A percentile compares a stretch with the other conserved stretches of the same genome.
Evolutionary conservation across 2,888 invertebrate species (phyloP).

Genomic region (Cephus runcator): DNA sequence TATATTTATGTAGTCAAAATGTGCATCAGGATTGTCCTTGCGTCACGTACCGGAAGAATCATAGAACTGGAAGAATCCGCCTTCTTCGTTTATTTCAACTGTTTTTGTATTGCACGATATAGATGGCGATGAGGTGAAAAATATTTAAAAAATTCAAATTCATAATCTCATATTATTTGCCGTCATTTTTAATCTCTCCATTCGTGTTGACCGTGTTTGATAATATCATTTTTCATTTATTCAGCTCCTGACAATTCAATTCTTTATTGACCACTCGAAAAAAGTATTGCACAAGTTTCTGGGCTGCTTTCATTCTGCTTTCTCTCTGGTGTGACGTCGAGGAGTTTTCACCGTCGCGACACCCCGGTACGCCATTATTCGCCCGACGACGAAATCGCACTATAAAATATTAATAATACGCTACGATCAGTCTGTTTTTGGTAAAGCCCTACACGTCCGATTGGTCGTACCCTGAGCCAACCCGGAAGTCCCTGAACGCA

Average conservation of each 20-base stretch:
- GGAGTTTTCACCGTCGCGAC: slow-evolving; percentile 3
- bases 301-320: slow-evolving; percentile 1
- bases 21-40: neutral
- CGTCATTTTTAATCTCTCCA: neutral
- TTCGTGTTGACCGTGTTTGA: neutral
- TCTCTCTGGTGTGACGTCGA: slow-evolving; percentile 1
- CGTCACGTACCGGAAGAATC: neutral
- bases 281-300: slow-evolving; percentile 1
- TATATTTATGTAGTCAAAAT: neutral
- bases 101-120: neutral
- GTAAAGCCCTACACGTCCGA: slow-evolving; percentile 7
- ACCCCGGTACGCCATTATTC: neutral
- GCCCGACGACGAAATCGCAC: neutral
- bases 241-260: neutral
- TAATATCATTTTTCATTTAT: neutral
- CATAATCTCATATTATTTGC: neutral
- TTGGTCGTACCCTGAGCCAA: neutral
- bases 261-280: neutral
- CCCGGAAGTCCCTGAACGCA: neutral
- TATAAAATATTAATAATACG: neutral
- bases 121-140: neutral
- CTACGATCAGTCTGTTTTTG: slow-evolving; percentile 9
- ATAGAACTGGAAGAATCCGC: neutral
- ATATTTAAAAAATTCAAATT: neutral
- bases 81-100: neutral